Conservation (phyloP, 2,113 vertebrate species). For the Calypte anna region DNA sequence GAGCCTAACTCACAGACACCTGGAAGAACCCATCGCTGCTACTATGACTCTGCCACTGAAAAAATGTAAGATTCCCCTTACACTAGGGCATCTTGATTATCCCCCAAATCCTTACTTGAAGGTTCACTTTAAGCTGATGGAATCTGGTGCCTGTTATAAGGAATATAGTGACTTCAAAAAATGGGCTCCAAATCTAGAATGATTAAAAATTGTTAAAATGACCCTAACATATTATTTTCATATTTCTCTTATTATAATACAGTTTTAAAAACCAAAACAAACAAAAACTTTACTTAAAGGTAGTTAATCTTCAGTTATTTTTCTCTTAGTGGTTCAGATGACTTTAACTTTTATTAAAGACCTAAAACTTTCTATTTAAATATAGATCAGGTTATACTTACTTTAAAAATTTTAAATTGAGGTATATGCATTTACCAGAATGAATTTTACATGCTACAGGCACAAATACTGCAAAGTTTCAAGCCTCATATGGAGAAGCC, state of each 20-base stretch:
- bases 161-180: neutral
- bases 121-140: accelerated
- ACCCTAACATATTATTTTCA: neutral
- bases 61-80: neutral
- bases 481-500: neutral
- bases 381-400: neutral
- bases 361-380: neutral
- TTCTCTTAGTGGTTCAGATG: neutral
- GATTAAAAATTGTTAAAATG: neutral
- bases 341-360: neutral
- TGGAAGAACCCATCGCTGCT: neutral
- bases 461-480: neutral
- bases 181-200: neutral
- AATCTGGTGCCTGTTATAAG: neutral
- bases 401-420: neutral
- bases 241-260: neutral
- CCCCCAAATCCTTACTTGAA: neutral
- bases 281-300: neutral
- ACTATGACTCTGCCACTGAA: neutral
- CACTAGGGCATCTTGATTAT: neutral
- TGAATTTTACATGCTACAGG: neutral
- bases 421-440: neutral
- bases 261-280: neutral
- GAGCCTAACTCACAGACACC: neutral
- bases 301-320: neutral